A percentile compares a stretch with the other conserved stretches of the same genome.
phyloP scores from a whole-genome alignment of 2,113 vertebrate genomes.

The Tragelaphus imberbis region DNA sequence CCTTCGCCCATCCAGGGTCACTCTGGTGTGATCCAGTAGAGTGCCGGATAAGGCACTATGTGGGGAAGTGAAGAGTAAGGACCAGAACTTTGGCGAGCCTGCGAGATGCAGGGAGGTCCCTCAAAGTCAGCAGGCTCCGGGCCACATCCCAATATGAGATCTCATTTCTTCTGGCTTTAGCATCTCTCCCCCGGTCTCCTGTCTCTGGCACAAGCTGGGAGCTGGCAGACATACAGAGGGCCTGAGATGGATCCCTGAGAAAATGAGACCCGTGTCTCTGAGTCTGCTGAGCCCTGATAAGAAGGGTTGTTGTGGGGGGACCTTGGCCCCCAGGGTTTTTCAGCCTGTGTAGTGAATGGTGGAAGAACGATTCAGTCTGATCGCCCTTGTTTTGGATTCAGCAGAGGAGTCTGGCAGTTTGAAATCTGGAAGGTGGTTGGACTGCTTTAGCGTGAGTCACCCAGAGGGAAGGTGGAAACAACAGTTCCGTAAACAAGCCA shows the following conservation, averaged over 20 bases:
- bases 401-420: not conserved
- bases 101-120: not conserved
- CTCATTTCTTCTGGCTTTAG: conserved; percentile 31
- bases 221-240: conserved; percentile 11
- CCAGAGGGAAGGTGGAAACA: not conserved
- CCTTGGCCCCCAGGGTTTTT: not conserved
- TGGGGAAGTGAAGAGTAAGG: not conserved
- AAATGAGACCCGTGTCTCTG: not conserved
- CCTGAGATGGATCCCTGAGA: conserved; percentile 7
- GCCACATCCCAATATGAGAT: not conserved
- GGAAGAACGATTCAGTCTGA: not conserved
- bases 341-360: not conserved
- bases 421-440: not conserved
- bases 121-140: not conserved
- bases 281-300: not conserved
- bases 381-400: not conserved
- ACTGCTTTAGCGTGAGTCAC: conserved; percentile 29
- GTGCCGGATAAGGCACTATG: not conserved
- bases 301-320: not conserved
- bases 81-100: not conserved
- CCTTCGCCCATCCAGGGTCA: not conserved
- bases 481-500: not conserved
- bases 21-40: not conserved
- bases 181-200: not conserved
- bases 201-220: conserved; percentile 38